Percentiles rank a stretch among this genome's conserved stretches.
phyloP scores from a whole-genome alignment of 2,113 vertebrate species.

The Hyperoodon ampullatus region DNA sequence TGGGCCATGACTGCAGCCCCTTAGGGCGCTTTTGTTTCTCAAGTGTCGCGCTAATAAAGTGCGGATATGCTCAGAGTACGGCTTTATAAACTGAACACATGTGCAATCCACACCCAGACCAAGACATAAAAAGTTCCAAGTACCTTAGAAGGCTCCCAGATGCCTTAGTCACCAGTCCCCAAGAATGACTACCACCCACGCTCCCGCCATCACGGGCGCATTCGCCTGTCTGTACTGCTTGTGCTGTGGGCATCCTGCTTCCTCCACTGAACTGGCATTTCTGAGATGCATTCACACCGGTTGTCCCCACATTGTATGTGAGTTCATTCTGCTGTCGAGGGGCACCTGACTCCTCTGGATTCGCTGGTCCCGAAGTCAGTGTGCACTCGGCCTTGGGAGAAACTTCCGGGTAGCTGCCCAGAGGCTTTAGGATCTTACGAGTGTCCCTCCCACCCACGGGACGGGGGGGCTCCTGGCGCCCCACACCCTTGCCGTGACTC shows the following conservation, averaged over 20 bases:
- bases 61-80: rapidly evolving
- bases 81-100: background rate
- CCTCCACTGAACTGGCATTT: background rate
- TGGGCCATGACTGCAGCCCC: too few relatives aligned
- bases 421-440: background rate
- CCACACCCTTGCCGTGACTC: background rate
- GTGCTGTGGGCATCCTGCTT: background rate
- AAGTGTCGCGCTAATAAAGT: too few relatives aligned
- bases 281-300: background rate
- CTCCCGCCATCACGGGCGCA: rapidly evolving
- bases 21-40: background rate
- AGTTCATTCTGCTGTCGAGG: background rate
- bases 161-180: background rate
- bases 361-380: background rate
- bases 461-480: background rate
- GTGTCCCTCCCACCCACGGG: background rate
- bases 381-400: background rate
- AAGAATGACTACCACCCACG: background rate
- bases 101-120: background rate
- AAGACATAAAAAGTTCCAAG: background rate
- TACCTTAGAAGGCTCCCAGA: background rate
- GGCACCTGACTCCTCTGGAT: background rate
- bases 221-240: rapidly evolving
- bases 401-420: background rate
- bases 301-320: too few relatives aligned